phyloP scores from a whole-genome alignment of 2,888 invertebrate genomes.

The Ephialtes manifestator region DNA sequence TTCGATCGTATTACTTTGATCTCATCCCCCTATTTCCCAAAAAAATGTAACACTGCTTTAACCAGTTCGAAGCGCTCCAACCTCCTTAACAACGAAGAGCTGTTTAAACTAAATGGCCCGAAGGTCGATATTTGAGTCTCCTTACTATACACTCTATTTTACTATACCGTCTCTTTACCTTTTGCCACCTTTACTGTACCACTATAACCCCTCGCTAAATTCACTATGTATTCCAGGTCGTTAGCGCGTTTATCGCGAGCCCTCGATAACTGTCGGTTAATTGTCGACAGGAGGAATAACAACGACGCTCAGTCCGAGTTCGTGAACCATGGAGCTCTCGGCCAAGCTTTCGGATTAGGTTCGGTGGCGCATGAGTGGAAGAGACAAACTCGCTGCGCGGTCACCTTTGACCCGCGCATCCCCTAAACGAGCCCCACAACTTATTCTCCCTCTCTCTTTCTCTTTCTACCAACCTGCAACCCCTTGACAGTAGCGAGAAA shows the following conservation, averaged over 20 bases:
- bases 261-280: conserved; percentile 37
- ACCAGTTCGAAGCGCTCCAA: too few relatives aligned
- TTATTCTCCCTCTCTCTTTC: background rate
- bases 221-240: background rate
- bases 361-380: conserved; percentile 58
- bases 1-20: too few relatives aligned
- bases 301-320: conserved; percentile 73
- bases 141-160: background rate
- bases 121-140: too few relatives aligned
- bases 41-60: too few relatives aligned
- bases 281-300: conserved; percentile 29
- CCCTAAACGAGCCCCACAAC: conserved; percentile 74
- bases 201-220: background rate
- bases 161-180: background rate
- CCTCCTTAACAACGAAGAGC: too few relatives aligned
- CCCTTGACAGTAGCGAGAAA: conserved; percentile 72
- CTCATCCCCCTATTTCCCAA: too few relatives aligned
- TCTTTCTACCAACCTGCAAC: too few relatives aligned
- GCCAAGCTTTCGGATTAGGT: background rate
- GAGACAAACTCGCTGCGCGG: conserved; percentile 74
- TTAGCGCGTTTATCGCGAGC: conserved; percentile 6
- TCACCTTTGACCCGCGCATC: conserved; percentile 80
- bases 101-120: too few relatives aligned
- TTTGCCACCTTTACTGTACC: background rate
- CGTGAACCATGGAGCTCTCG: conserved; percentile 75